phyloP scores from a whole-genome alignment of 2,888 invertebrate species.

The Litoditis marina region DNA sequence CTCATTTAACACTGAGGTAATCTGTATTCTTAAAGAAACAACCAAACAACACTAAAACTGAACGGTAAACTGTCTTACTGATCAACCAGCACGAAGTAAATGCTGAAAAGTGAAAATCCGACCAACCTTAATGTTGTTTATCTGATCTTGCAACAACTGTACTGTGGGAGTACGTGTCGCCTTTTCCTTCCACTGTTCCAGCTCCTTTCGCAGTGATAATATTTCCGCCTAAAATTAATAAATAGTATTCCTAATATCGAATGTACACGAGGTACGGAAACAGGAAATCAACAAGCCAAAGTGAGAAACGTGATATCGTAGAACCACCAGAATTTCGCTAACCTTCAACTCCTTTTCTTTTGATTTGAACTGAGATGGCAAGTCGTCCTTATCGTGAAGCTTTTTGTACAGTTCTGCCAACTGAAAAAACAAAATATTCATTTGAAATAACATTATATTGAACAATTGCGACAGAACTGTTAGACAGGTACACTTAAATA shows the following conservation, averaged over 20 bases:
- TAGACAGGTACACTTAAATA: no score
- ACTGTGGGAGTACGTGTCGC: slow-evolving; percentile 70
- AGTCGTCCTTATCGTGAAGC: slow-evolving; percentile 39
- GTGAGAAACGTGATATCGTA: no score
- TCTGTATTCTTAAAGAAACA: no score
- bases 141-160: slow-evolving; percentile 45
- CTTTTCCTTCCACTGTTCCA: slow-evolving; percentile 57
- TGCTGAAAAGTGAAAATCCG: no score
- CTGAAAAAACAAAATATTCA: slow-evolving; percentile 17
- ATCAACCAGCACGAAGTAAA: neutral
- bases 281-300: no score
- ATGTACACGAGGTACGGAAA: no score
- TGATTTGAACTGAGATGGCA: slow-evolving; percentile 24
- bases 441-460: neutral
- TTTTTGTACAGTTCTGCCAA: slow-evolving; percentile 45
- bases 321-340: no score
- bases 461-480: no score
- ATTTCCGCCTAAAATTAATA: slow-evolving; percentile 12
- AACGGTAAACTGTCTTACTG: neutral
- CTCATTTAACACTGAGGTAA: no score
- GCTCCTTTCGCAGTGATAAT: neutral
- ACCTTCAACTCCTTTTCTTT: slow-evolving; percentile 66
- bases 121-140: slow-evolving; percentile 41
- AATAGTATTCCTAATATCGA: no score
- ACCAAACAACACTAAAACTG: neutral